A percentile compares a stretch with the other conserved stretches of the same genome.
Conservation (phyloP, 2,888 invertebrate genomes). For the Coremacera marginata region DNA sequence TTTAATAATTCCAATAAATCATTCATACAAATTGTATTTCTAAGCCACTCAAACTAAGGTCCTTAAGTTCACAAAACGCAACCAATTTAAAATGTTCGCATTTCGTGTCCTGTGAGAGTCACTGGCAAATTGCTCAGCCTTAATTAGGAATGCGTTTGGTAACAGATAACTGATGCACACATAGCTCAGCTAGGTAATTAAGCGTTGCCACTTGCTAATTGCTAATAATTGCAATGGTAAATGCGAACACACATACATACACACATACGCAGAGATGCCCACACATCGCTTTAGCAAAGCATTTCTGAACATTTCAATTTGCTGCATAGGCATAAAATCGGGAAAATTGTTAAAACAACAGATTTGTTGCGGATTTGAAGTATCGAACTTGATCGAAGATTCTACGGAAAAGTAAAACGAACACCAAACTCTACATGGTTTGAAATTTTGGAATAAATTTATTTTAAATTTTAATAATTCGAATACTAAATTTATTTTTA, state of each 20-base stretch:
- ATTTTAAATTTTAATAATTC: no score
- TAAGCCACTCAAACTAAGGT: background rate
- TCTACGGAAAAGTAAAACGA: background rate
- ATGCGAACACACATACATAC: background rate
- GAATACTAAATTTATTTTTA: no score
- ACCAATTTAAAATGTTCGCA: background rate
- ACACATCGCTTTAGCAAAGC: background rate
- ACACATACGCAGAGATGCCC: background rate
- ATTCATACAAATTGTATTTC: no score
- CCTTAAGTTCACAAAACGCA: background rate
- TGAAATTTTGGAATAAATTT: no score
- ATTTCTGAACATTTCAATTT: background rate
- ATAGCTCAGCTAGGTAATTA: background rate
- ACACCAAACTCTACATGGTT: background rate
- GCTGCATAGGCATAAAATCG: background rate
- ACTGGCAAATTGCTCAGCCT: constrained; percentile 4
- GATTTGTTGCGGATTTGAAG: background rate
- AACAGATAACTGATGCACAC: background rate
- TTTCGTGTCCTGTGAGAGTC: background rate
- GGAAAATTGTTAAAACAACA: background rate
- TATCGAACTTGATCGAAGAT: background rate
- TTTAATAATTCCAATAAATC: no score
- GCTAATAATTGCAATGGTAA: background rate
- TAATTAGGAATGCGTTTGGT: constrained; percentile 9
- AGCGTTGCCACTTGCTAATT: background rate